These are phyloP conservation scores for Meiosimyza platycephala DNA, from an alignment of 2,888 invertebrate genomes.

Conservation along the genomic window DNA sequence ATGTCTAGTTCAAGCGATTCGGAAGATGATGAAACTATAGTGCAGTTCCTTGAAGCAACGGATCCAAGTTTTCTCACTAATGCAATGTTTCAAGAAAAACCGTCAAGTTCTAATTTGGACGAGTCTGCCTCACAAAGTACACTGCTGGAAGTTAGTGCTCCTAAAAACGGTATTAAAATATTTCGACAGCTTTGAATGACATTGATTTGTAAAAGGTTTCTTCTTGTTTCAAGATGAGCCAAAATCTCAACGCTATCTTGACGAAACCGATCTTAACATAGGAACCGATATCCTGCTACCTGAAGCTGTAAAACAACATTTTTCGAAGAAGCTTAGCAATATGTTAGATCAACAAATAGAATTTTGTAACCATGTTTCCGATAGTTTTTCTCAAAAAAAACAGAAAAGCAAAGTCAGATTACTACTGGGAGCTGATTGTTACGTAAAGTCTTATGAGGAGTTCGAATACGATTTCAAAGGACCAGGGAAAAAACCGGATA, in stretches of 20 bases:
- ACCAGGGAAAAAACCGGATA: slow-evolving; percentile 49
- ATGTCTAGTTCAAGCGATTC: slow-evolving; percentile 41
- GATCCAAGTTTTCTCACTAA: slow-evolving; percentile 55
- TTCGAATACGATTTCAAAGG: slow-evolving; percentile 50
- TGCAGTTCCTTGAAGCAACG: slow-evolving; percentile 54
- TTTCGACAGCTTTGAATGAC: no score
- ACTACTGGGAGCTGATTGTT: slow-evolving; percentile 51
- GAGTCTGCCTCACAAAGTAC: not conserved
- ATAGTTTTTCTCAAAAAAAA: slow-evolving; percentile 3
- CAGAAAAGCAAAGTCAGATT: slow-evolving; percentile 48
- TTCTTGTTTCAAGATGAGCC: slow-evolving; percentile 34
- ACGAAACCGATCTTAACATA: slow-evolving; percentile 39
- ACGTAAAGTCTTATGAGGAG: slow-evolving; percentile 52
- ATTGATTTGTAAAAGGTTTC: no score
- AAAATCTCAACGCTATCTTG: slow-evolving; percentile 53
- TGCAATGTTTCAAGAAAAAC: slow-evolving; percentile 50
- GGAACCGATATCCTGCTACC: slow-evolving; percentile 53
- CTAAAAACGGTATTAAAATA: no score
- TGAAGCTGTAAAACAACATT: slow-evolving; percentile 52
- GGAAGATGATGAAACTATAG: slow-evolving; percentile 51
- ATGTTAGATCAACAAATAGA: slow-evolving; percentile 52
- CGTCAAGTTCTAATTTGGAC: not conserved
- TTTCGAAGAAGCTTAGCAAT: slow-evolving; percentile 52
- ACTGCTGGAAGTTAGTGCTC: no score
- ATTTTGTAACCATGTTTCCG: slow-evolving; percentile 40